phyloP scores from a whole-genome alignment of 2,888 invertebrate species.

The Harmothoe impar region DNA sequence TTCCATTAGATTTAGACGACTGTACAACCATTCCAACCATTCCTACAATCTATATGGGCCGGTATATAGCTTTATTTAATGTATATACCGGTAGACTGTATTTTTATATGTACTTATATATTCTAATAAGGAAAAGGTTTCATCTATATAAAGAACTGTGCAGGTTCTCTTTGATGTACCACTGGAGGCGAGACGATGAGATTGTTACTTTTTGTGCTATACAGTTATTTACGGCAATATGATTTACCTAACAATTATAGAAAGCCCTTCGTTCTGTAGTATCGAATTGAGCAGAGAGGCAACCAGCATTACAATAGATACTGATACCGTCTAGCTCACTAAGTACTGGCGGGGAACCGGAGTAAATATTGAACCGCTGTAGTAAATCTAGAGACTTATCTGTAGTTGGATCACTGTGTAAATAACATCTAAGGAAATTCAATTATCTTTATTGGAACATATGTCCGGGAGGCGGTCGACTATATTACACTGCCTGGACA shows the following conservation, averaged over 20 bases:
- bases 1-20: no score
- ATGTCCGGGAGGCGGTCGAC: neutral
- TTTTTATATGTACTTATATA: no score
- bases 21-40: no score
- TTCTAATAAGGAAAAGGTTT: no score
- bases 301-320: neutral
- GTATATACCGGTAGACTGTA: no score
- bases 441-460: constrained; percentile 45
- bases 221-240: neutral
- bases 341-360: neutral
- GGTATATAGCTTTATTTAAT: no score
- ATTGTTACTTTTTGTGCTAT: neutral
- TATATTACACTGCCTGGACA: neutral
- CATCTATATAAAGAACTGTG: no score
- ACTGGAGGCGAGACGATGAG: neutral
- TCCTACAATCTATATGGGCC: no score
- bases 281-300: neutral
- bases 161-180: neutral
- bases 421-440: constrained; percentile 31
- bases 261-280: neutral
- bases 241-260: neutral
- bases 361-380: constrained; percentile 19
- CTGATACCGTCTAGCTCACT: neutral
- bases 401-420: neutral
- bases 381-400: constrained; percentile 19